Evolutionary conservation across 2,797 vertebrate species (phyloP), one percentile per base, ranked within the genome.

Genomic region (Acanthurus lineatus): DNA sequence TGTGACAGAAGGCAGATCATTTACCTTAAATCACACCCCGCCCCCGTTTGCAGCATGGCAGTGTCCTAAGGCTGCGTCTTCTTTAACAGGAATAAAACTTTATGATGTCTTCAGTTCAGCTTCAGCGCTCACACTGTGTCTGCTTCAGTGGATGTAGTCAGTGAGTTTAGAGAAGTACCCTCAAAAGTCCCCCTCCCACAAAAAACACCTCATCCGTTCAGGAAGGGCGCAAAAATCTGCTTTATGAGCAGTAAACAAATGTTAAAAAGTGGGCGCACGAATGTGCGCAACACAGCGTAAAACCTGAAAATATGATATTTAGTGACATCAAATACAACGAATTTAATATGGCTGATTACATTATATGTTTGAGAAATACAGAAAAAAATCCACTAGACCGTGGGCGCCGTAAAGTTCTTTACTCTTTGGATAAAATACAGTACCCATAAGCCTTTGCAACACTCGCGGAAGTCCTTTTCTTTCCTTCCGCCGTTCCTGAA

Each of bases 381-480:
- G 11, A 10, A n/a, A 11, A 11, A 25, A 9, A 62, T 35, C 32
- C 32, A 35, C 32, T 71, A 3, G 5, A 5, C 11, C 1, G 9
- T 32, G 47, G 0, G 1, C 6, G 2, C 14, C 12, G n/a, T 10
- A 3, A 53, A 40, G 4, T 3, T 2, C 2, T 0, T 6, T 11
- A 3, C 52, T 0, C 2, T 1, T 1, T 19, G 10, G 1, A 45
- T 38, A 54, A 81, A 94, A 65, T 90, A 83, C 91, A 89, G 0
- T 87, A 83, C 94, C 94, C 94, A 94, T 85, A 78, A 93, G 28
- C 14, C 91, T 60, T 68, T 89, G 86, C 81, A 0, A 1, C 42
- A 25, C 69, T 4, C 17, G 0, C 92, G 93, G 93, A 94, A 93
- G 90, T 91, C 89, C 94, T 92, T 95, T 94, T 93, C 92, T 84